These are phyloP conservation scores for Neotoxoptera formosana DNA, from an alignment of 1,140 invertebrate genomes.

Conservation along the genomic window DNA sequence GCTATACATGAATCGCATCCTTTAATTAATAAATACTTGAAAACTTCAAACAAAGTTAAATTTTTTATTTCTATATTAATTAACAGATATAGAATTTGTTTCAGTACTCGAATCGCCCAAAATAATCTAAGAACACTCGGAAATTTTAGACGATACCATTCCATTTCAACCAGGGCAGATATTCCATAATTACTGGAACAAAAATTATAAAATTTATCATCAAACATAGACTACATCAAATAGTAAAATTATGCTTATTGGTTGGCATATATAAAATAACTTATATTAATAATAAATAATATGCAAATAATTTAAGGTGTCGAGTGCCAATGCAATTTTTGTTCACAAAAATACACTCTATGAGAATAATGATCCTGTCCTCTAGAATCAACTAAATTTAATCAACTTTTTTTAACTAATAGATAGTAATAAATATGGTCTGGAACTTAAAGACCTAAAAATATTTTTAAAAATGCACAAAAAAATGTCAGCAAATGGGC, in stretches of 20 bases:
- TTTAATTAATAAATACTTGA: conserved; percentile 76
- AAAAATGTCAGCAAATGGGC: too few relatives aligned
- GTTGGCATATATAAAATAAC: background rate
- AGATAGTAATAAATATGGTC: too few relatives aligned
- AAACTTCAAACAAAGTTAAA: conserved; percentile 62
- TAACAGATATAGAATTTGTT: conserved; percentile 66
- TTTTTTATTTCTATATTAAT: conserved; percentile 30
- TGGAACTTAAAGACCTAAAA: too few relatives aligned
- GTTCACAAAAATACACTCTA: too few relatives aligned
- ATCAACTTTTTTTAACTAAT: too few relatives aligned
- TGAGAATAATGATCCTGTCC: too few relatives aligned
- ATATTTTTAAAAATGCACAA: too few relatives aligned
- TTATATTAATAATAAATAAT: too few relatives aligned
- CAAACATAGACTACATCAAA: background rate
- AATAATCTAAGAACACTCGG: conserved; percentile 86
- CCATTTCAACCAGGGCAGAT: conserved; percentile 81
- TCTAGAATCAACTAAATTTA: too few relatives aligned
- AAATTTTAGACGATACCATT: conserved; percentile 87
- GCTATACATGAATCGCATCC: conserved; percentile 92
- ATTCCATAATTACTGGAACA: conserved; percentile 76
- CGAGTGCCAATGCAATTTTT: too few relatives aligned
- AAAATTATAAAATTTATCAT: background rate
- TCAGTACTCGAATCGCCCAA: conserved; percentile 77
- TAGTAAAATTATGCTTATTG: background rate
- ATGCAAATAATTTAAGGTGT: too few relatives aligned